phyloP scores from a whole-genome alignment of 2,888 invertebrate genomes.

The Dynastes grantii region DNA sequence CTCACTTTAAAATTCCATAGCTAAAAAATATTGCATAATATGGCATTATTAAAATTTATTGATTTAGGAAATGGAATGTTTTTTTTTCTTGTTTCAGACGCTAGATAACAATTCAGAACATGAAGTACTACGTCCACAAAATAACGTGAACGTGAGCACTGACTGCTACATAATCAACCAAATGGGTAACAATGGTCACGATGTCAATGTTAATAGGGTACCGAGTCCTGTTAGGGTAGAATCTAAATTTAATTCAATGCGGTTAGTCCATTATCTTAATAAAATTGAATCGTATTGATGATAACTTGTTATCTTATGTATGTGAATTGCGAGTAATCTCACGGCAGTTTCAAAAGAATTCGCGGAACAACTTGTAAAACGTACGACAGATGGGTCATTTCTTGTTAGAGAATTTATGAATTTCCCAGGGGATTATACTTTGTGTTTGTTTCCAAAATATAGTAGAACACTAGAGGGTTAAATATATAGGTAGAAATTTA shows the following conservation, averaged over 20 bases:
- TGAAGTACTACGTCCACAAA: constrained; percentile 61
- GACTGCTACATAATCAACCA: constrained; percentile 67
- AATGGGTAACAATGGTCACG: constrained; percentile 66
- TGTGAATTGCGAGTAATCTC: constrained; percentile 87
- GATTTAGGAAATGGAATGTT: not conserved
- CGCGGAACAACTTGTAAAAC: constrained; percentile 90
- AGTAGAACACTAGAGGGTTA: constrained; percentile 96
- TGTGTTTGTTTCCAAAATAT: constrained; percentile 95
- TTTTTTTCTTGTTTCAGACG: constrained; percentile 31
- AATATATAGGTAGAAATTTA: constrained; percentile 83
- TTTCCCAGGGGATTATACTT: constrained; percentile 98
- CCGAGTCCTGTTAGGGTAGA: constrained; percentile 75
- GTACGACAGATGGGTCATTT: constrained; percentile 94
- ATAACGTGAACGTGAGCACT: constrained; percentile 68
- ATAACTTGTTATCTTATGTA: constrained; percentile 5
- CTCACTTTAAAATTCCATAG: too few species aligned
- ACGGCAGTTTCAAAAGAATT: constrained; percentile 98
- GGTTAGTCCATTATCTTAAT: constrained; percentile 75
- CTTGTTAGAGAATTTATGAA: constrained; percentile 98
- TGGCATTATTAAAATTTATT: too few species aligned
- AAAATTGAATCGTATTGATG: constrained; percentile 14
- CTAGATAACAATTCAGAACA: constrained; percentile 44
- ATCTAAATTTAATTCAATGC: constrained; percentile 86
- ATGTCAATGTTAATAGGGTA: constrained; percentile 69
- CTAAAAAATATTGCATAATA: too few species aligned